Percentiles rank a stretch among this genome's conserved stretches.
phyloP scores from a whole-genome alignment of 2,113 vertebrate species.

The Chelonoidis abingdonii region DNA sequence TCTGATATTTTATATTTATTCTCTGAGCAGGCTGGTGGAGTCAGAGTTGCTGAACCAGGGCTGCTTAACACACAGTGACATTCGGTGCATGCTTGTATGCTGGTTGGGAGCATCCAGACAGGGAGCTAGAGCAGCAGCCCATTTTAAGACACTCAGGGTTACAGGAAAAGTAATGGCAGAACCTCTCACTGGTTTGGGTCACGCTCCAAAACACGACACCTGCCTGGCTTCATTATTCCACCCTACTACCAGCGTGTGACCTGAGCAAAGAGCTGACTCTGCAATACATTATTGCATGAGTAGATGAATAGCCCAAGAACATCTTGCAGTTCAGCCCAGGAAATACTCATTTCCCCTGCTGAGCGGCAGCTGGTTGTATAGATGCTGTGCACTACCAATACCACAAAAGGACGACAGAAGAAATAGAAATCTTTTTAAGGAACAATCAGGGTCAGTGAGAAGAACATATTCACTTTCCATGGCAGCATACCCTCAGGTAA shows the following conservation, averaged over 20 bases:
- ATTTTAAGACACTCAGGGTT: not conserved
- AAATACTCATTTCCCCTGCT: conserved; percentile 26
- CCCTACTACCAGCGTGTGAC: not conserved
- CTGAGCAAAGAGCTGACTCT: not conserved
- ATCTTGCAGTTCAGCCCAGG: conserved; percentile 22
- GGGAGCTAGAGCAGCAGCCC: not conserved
- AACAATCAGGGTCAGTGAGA: not conserved
- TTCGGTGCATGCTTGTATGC: too few species aligned
- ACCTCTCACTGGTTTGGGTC: not conserved
- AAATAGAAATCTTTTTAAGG: conserved; percentile 43
- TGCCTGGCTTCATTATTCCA: not conserved
- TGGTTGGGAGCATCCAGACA: not conserved
- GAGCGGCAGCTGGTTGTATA: not conserved
- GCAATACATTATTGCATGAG: not conserved
- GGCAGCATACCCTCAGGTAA: conserved; percentile 65
- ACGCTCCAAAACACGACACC: not conserved
- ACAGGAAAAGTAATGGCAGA: not conserved
- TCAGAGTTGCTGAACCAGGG: not conserved
- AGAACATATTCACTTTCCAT: conserved; percentile 9
- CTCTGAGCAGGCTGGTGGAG: not conserved
- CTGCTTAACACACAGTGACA: not conserved
- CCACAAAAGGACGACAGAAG: not conserved
- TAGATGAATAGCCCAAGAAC: not conserved
- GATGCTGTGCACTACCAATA: not conserved
- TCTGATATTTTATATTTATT: not conserved